Conservation (phyloP, 2,113 vertebrate species). For the Hemichromis elongatus region DNA sequence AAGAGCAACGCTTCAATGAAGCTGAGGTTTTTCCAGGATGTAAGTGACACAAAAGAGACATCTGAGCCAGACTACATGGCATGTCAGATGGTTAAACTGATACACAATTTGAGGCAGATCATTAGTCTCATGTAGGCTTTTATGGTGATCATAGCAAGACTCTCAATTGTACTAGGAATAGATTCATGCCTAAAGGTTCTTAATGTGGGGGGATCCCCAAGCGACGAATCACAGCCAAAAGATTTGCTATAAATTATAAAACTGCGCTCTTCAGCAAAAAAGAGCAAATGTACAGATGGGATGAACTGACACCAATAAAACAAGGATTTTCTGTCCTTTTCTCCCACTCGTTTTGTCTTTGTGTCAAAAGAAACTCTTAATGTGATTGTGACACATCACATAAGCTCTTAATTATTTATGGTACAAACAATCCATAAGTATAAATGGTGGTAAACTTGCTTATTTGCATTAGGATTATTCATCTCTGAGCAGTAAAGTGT, state of each 20-base stretch:
- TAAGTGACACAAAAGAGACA: not conserved
- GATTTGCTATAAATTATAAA: not conserved
- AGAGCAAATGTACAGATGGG: not conserved
- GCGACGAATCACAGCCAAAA: not conserved
- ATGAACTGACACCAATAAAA: not conserved
- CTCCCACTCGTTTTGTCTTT: not conserved
- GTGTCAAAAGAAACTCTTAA: not conserved
- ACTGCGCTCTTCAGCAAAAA: not conserved
- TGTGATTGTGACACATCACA: not conserved
- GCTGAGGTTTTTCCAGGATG: not conserved
- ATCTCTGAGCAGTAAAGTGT: not conserved
- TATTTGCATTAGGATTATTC: not conserved
- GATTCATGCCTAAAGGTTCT: not conserved
- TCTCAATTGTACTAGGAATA: not conserved
- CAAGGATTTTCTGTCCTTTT: not conserved
- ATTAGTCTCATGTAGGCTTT: not conserved
- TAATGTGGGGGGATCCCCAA: not conserved
- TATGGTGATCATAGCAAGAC: not conserved
- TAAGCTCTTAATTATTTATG: not conserved
- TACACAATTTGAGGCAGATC: not conserved
- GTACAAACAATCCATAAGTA: not conserved
- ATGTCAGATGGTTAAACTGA: not conserved
- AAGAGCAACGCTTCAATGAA: not conserved
- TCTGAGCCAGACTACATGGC: not conserved
- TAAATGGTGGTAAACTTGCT: not conserved